A percentile compares a stretch with the other conserved stretches of the same genome.
Conservation (phyloP, 1,140 invertebrate genomes). For the Conus betulinus region DNA sequence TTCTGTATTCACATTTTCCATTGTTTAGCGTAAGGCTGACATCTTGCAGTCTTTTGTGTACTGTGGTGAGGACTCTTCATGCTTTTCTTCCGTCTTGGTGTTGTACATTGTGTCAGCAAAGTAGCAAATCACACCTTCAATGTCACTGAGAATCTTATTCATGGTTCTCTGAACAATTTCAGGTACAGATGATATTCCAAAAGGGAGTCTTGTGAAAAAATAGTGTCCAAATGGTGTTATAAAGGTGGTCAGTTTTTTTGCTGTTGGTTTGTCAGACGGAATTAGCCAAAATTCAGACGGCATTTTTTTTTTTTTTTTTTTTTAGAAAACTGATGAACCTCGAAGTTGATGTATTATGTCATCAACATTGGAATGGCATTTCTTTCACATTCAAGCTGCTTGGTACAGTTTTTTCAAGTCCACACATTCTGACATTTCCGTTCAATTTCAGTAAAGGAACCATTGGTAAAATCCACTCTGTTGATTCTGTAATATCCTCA, state of each 20-base stretch:
- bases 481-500: slow-evolving; percentile 39
- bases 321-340: too few species aligned
- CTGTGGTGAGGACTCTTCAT: slow-evolving; percentile 40
- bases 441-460: slow-evolving; percentile 41
- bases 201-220: slow-evolving; percentile 41
- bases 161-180: not conserved
- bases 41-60: slow-evolving; percentile 43
- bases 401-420: not conserved
- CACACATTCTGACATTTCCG: slow-evolving; percentile 26
- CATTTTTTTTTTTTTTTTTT: not conserved
- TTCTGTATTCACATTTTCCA: too few species aligned
- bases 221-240: slow-evolving; percentile 72
- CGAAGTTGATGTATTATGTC: too few species aligned
- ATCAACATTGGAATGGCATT: too few species aligned
- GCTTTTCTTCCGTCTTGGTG: slow-evolving; percentile 37
- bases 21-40: not conserved
- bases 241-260: slow-evolving; percentile 81
- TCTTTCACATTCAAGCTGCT: not conserved
- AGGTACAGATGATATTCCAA: slow-evolving; percentile 45
- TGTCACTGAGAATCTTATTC: slow-evolving; percentile 33
- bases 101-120: slow-evolving; percentile 51
- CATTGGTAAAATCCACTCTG: slow-evolving; percentile 44
- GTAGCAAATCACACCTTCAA: slow-evolving; percentile 26
- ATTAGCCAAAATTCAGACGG: slow-evolving; percentile 89
- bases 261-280: slow-evolving; percentile 90